Evolutionary conservation across 2,888 invertebrate species (phyloP), one percentile per base, ranked within the genome.

Genomic region (Eilema caniola): DNA sequence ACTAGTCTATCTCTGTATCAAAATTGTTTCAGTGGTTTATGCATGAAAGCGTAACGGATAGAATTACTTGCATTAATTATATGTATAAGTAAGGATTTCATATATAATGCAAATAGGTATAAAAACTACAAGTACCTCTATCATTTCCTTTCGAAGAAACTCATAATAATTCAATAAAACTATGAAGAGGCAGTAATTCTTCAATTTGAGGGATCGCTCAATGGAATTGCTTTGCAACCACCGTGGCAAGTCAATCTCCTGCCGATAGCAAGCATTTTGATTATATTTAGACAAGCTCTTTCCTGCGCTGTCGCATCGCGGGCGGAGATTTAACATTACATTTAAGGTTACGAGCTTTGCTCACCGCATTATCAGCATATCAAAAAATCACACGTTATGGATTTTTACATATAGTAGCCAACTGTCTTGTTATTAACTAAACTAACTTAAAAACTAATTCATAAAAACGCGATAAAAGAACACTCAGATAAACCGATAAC

Each of bases 241-340:
- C 31, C 53, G 53, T 10, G 61, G 61, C n/a, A 31, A 20, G 61
- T 61, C 61, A 61, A 61, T 61, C 61, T 61, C 61, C 61, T 61
- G 61, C 33, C 61, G 61, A n/a, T 61, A n/a, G 61, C 61, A 61
- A 61, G 20, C 11, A 31, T 61, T 61, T 20, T 28, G 61, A 20
- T 64, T 64, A 24, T 64, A 64, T 47, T 64, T 28, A 63, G 37
- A 28, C 47, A 7, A 12, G 20, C 20, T 64, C n/a, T 64, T 64
- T 12, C 64, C 47, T 16, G n/a, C 25, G 41, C 25, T 4, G 25
- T 25, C 20, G 61, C 10, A 61, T 31, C n/a, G 31, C 61, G 1
- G 16, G 20, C 11, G 61, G 61, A n/a, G 20, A 53, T 12, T 10
- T 47, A 10, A 5, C 28, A 63, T 37, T 37, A 24, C 41, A 63